Evolutionary conservation across 2,888 invertebrate genomes (phyloP).

Genomic region (Pristionchus exspectatus): DNA sequence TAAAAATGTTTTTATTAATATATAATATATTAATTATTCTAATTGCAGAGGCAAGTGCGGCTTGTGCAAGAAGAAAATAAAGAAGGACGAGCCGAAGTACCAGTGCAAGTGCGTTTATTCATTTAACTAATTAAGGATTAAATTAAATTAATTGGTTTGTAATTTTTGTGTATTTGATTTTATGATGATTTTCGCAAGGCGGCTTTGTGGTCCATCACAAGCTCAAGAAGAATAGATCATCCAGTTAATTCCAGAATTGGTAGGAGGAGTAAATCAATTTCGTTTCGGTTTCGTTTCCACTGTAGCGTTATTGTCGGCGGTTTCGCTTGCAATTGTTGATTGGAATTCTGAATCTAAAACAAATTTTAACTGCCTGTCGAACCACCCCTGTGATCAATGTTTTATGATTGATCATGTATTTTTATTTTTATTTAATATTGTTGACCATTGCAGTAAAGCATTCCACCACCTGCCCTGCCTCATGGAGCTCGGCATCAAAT

Average conservation of each 20-base stretch:
- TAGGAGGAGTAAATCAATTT: too few relatives aligned
- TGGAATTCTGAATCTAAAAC: too few relatives aligned
- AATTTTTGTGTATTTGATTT: not conserved
- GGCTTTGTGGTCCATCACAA: too few relatives aligned
- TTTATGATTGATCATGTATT: not conserved
- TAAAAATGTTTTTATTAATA: not conserved
- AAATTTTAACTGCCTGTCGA: too few relatives aligned
- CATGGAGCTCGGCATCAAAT: not conserved
- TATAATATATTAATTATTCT: not conserved
- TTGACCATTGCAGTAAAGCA: not conserved
- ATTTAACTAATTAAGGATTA: not conserved
- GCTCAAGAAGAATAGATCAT: too few relatives aligned
- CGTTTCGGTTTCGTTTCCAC: too few relatives aligned
- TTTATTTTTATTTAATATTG: too few relatives aligned
- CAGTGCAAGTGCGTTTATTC: not conserved
- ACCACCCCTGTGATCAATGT: too few relatives aligned
- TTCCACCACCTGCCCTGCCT: not conserved
- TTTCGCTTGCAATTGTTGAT: too few relatives aligned
- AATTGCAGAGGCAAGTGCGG: conserved; percentile 48
- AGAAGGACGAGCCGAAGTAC: conserved; percentile 8
- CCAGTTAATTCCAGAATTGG: too few relatives aligned
- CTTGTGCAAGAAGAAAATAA: not conserved
- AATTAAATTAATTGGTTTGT: not conserved
- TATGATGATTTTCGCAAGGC: not conserved
- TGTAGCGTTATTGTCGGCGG: too few relatives aligned